These are phyloP conservation scores for Artibeus lituratus DNA, from an alignment of 2,797 vertebrate genomes.

Conservation along the genomic window DNA sequence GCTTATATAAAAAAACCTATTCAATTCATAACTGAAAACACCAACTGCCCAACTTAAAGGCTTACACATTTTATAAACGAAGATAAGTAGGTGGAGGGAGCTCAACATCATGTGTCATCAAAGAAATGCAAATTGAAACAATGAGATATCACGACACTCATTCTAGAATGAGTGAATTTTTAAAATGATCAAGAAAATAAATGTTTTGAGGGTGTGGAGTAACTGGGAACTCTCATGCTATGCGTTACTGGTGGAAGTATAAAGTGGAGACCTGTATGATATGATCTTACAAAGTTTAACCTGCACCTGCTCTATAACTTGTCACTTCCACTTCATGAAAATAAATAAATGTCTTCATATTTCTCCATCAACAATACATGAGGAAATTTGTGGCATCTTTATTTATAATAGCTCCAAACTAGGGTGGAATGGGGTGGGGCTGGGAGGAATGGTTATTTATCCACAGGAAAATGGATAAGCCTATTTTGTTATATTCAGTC, in stretches of 20 bases:
- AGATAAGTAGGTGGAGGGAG: background rate
- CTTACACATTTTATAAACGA: background rate
- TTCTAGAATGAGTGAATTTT: background rate
- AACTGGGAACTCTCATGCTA: background rate
- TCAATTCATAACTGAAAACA: background rate
- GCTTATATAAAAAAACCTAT: background rate
- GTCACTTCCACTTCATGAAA: background rate
- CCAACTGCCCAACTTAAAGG: background rate
- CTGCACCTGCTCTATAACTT: background rate
- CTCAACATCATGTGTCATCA: background rate
- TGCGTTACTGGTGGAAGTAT: background rate
- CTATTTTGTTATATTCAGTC: background rate
- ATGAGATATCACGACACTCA: background rate
- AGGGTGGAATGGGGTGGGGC: rapidly evolving
- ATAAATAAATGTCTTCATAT: background rate
- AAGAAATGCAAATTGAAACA: background rate
- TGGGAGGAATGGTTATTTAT: background rate
- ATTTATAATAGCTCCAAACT: background rate
- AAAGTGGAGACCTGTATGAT: background rate
- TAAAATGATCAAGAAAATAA: background rate
- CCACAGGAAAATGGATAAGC: background rate
- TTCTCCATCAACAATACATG: background rate
- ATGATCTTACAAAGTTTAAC: background rate
- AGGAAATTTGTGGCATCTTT: background rate
- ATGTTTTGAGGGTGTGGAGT: background rate